These are phyloP conservation scores for Aphyosemion australe DNA, from an alignment of 2,113 vertebrate genomes.

Conservation along the genomic window DNA sequence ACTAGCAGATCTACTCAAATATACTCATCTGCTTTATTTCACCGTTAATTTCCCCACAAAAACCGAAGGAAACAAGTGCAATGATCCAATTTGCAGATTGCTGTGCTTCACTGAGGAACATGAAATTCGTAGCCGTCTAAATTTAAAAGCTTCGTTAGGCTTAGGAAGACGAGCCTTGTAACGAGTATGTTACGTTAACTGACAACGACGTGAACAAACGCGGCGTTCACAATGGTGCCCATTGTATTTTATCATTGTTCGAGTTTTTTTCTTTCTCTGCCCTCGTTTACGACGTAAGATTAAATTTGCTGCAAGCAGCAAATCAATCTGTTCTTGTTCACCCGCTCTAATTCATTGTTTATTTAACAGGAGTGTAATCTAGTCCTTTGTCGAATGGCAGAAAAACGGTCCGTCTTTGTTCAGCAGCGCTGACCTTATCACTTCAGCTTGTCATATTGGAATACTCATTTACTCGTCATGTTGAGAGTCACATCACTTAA, in stretches of 20 bases:
- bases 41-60: slow-evolving; percentile 13
- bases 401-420: slow-evolving; percentile 52
- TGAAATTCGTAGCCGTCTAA: slow-evolving; percentile 14
- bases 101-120: slow-evolving; percentile 11
- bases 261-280: not conserved
- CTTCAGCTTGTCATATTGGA: slow-evolving; percentile 66
- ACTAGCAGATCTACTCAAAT: slow-evolving; percentile 5
- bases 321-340: slow-evolving; percentile 56
- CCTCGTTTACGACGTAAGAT: slow-evolving; percentile 41
- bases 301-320: slow-evolving; percentile 55
- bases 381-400: slow-evolving; percentile 47
- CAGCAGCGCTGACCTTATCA: slow-evolving; percentile 69
- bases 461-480: slow-evolving; percentile 61
- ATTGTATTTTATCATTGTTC: slow-evolving; percentile 26
- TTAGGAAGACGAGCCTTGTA: slow-evolving; percentile 12
- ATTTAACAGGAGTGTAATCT: slow-evolving; percentile 58
- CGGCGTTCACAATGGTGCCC: slow-evolving; percentile 27
- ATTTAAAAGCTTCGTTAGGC: slow-evolving; percentile 11
- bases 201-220: slow-evolving; percentile 46
- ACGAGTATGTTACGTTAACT: slow-evolving; percentile 29
- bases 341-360: slow-evolving; percentile 61
- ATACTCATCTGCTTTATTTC: not conserved
- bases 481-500: slow-evolving; percentile 64
- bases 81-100: slow-evolving; percentile 25
- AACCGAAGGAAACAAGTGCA: slow-evolving; percentile 19